Conservation (phyloP, 1,140 invertebrate species). For the Caenorhabditis remanei region DNA sequence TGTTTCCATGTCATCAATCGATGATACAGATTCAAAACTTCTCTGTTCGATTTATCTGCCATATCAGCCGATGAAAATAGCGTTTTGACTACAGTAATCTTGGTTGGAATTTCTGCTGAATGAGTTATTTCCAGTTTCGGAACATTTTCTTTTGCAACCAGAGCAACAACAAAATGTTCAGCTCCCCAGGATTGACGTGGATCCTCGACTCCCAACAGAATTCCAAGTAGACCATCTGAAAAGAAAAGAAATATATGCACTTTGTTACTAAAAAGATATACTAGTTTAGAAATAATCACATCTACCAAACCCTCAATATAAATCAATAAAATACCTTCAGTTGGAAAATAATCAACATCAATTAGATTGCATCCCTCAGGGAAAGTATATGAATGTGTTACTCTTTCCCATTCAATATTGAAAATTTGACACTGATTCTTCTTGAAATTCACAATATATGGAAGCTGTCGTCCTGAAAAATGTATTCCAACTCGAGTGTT, state of each 20-base stretch:
- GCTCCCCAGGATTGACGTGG: not conserved
- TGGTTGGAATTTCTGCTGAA: not conserved
- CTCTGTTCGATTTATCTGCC: not conserved
- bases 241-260: not conserved
- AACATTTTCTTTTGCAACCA: not conserved
- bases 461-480: slow-evolving; percentile 36
- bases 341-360: slow-evolving; percentile 44
- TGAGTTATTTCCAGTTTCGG: not conserved
- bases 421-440: slow-evolving; percentile 28
- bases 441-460: slow-evolving; percentile 34
- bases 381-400: slow-evolving; percentile 25
- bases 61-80: slow-evolving; percentile 12
- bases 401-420: slow-evolving; percentile 32
- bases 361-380: not conserved
- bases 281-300: not conserved
- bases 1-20: slow-evolving; percentile 26
- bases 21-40: slow-evolving; percentile 26
- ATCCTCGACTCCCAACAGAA: slow-evolving; percentile 19
- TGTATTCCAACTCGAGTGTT: not conserved
- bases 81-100: slow-evolving; percentile 1
- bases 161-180: not conserved
- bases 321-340: not conserved
- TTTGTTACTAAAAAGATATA: no score
- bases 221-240: slow-evolving; percentile 34
- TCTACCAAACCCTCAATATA: no score